phyloP scores from a whole-genome alignment of 64 coral and sea anemone species.

The Astreopora myriophthalma region DNA sequence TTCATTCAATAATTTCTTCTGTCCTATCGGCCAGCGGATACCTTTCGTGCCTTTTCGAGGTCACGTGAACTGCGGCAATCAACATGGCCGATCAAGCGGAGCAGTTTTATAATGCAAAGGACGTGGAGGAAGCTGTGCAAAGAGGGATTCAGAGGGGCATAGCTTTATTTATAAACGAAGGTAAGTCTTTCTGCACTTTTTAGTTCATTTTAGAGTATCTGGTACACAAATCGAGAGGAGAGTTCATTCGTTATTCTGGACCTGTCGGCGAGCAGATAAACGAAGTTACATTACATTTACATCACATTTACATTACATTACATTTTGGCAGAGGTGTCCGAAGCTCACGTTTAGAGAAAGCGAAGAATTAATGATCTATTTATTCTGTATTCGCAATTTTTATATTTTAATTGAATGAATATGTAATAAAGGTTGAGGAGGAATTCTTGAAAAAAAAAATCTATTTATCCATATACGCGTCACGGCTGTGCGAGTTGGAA shows the following conservation, averaged over 20 bases:
- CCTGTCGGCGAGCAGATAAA: no score
- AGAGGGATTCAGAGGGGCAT: neutral
- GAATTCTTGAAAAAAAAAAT: no score
- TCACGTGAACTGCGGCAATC: neutral
- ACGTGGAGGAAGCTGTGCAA: constrained; percentile 8
- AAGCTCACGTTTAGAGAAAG: no score
- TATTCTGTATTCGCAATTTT: no score
- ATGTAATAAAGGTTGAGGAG: no score
- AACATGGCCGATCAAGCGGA: neutral
- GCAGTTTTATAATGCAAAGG: neutral
- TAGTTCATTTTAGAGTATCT: neutral
- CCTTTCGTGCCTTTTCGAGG: neutral
- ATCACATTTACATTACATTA: no score
- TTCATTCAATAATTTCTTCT: constrained; percentile 46
- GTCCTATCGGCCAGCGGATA: constrained; percentile 19
- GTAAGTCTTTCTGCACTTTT: neutral
- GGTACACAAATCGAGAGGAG: neutral
- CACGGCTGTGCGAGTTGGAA: no score
- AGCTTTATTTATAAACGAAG: neutral
- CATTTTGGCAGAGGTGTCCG: no score
- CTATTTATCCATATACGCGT: no score
- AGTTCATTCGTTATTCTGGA: neutral
- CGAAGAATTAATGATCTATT: no score
- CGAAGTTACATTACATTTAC: no score
- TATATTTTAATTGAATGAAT: no score